A percentile compares a stretch with the other conserved stretches of the same genome.
phyloP scores from a whole-genome alignment of 2,113 vertebrate species.

The Chlamydotis undulata region DNA sequence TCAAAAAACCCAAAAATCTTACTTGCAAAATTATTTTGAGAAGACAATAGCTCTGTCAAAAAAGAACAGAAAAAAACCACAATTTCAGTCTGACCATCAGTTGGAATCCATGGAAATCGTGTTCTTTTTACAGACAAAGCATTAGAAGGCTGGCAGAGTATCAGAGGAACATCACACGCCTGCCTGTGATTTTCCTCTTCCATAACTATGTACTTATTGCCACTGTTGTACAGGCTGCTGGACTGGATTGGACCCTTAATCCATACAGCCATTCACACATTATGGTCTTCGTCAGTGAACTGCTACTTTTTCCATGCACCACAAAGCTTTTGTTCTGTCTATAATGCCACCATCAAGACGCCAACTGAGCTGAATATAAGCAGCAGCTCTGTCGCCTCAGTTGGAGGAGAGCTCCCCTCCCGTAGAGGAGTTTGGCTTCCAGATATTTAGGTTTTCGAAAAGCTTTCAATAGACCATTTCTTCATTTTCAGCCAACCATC shows the following conservation, averaged over 20 bases:
- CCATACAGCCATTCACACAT: fast-evolving
- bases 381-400: neutral
- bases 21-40: neutral
- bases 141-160: neutral
- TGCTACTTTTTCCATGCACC: neutral
- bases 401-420: neutral
- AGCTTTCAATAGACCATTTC: neutral
- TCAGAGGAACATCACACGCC: fast-evolving
- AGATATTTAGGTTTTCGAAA: neutral
- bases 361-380: neutral
- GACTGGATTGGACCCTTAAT: no score
- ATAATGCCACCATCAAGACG: neutral
- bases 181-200: neutral
- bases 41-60: neutral
- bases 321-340: neutral
- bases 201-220: neutral
- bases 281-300: fast-evolving
- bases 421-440: neutral
- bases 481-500: neutral
- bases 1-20: neutral
- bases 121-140: neutral
- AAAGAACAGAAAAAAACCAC: fast-evolving
- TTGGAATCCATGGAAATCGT: neutral
- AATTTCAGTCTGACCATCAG: neutral
- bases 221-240: neutral